Conservation (phyloP, 2,797 vertebrate species). For the Gastrophryne carolinensis region DNA sequence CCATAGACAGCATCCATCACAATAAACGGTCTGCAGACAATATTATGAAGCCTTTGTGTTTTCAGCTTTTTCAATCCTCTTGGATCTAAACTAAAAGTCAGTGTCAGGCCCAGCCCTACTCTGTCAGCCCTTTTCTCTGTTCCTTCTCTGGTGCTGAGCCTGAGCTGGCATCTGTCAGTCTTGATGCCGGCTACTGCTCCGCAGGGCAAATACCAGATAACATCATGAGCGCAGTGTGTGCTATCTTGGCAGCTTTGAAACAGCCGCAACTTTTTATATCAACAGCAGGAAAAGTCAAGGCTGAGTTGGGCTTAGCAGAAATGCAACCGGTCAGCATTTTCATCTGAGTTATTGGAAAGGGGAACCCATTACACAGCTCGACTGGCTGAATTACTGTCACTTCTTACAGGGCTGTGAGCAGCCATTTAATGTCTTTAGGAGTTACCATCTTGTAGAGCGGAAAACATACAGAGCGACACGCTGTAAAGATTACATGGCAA, state of each 20-base stretch:
- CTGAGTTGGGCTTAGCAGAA: constrained; percentile 25
- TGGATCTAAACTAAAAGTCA: too few species aligned
- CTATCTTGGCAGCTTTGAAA: constrained; percentile 39
- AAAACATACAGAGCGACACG: background rate
- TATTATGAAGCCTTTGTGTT: too few species aligned
- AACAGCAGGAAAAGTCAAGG: constrained; percentile 30
- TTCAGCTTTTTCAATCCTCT: too few species aligned
- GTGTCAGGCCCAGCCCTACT: too few species aligned
- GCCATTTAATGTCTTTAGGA: background rate
- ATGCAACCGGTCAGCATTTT: constrained; percentile 39
- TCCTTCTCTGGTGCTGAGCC: background rate
- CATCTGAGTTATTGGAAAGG: constrained; percentile 7
- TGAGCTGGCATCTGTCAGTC: constrained; percentile 13
- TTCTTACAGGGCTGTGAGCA: constrained; percentile 5
- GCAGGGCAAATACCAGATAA: constrained; percentile 43
- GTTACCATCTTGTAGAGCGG: background rate
- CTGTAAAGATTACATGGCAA: background rate
- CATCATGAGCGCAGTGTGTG: constrained; percentile 24
- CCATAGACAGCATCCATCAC: too few species aligned
- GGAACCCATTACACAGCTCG: constrained; percentile 22
- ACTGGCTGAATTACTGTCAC: constrained; percentile 30
- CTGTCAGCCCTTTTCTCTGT: background rate
- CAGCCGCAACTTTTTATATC: constrained; percentile 37
- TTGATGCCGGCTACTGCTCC: constrained; percentile 42
- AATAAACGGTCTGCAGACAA: too few species aligned